Percentiles rank a stretch among this genome's conserved stretches.
These are phyloP conservation scores for Heliconius himera DNA, from an alignment of 1,140 invertebrate genomes.

Conservation along the genomic window DNA sequence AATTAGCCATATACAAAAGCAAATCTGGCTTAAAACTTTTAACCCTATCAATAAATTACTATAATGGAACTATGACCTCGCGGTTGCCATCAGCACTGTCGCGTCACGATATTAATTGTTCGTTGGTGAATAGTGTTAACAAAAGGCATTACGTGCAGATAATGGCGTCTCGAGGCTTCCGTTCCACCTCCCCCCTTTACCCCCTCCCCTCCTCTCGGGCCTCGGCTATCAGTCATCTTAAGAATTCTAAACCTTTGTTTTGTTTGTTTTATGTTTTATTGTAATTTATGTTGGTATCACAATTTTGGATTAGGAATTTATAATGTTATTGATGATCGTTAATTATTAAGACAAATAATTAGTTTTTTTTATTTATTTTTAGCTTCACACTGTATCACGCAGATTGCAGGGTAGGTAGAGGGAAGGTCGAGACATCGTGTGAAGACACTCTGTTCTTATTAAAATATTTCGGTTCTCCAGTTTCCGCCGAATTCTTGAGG, in stretches of 20 bases:
- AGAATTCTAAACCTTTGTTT: constrained; percentile 22
- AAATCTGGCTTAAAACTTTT: constrained; percentile 14
- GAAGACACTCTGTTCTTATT: no score
- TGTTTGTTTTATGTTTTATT: constrained; percentile 1
- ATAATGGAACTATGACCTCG: constrained; percentile 27
- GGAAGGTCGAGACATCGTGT: no score
- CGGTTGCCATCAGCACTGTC: constrained; percentile 52
- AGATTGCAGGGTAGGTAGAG: no score
- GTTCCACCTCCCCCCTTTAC: background rate
- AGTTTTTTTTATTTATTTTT: no score
- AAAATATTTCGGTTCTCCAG: no score
- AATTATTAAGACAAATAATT: background rate
- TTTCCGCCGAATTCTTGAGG: no score
- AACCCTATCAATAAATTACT: constrained; percentile 4
- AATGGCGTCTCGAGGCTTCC: constrained; percentile 57
- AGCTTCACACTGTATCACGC: no score
- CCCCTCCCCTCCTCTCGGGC: constrained; percentile 31
- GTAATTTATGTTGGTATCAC: background rate
- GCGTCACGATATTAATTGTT: constrained; percentile 61
- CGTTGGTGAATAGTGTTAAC: constrained; percentile 54
- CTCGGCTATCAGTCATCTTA: constrained; percentile 55
- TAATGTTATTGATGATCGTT: background rate
- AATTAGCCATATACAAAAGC: constrained; percentile 2
- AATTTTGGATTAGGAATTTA: background rate
- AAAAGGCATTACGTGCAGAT: constrained; percentile 65